A percentile compares a stretch with the other conserved stretches of the same genome.
phyloP scores from a whole-genome alignment of 1,140 invertebrate species.

The Aethina tumida region DNA sequence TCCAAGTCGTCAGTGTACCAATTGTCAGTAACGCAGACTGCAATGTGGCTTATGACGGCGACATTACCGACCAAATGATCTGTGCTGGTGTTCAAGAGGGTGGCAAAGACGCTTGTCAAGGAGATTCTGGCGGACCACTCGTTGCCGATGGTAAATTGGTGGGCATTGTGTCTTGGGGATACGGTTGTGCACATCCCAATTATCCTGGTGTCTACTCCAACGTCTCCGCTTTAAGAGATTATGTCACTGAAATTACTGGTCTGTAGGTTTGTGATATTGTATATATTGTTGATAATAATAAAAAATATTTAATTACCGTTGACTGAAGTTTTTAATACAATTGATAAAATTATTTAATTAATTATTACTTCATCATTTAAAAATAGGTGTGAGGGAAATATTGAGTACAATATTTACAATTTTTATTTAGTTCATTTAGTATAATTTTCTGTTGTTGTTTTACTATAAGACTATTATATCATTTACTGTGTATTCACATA shows the following conservation, averaged over 20 bases:
- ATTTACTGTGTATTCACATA: no score
- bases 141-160: conserved; percentile 67
- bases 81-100: conserved; percentile 60
- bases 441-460: no score
- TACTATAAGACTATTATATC: no score
- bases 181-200: conserved; percentile 66
- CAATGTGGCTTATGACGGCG: conserved; percentile 25
- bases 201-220: conserved; percentile 81
- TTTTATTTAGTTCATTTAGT: no score
- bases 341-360: no score
- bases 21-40: conserved; percentile 31
- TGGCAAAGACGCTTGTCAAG: conserved; percentile 65
- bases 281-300: no score
- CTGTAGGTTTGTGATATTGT: no score
- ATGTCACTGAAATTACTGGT: conserved; percentile 29
- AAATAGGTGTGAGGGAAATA: no score
- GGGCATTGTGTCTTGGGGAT: conserved; percentile 68
- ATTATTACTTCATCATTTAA: no score
- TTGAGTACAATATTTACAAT: no score
- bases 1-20: conserved; percentile 39
- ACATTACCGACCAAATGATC: conserved; percentile 53
- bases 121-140: conserved; percentile 83
- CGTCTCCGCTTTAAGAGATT: conserved; percentile 41
- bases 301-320: no score
- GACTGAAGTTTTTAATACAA: no score